phyloP scores from a whole-genome alignment of 2,888 invertebrate species.

The Camptogramma bilineatum region DNA sequence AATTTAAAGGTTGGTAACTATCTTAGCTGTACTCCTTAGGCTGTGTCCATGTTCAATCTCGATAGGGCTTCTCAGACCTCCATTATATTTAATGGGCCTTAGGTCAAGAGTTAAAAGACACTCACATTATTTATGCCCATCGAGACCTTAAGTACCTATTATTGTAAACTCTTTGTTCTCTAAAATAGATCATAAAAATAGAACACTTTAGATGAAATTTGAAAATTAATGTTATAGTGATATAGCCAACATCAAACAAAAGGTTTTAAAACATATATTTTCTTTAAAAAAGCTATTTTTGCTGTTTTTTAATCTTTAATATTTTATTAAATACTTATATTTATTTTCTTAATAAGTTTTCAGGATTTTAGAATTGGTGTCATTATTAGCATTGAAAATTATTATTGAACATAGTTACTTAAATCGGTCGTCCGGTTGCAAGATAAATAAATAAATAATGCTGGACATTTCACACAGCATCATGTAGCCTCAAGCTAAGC shows the following conservation, averaged over 20 bases:
- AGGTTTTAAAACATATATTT: not conserved
- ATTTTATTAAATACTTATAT: no score
- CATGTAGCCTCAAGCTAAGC: no score
- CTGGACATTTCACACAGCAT: no score
- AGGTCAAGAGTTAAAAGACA: conserved; percentile 52
- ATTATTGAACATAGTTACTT: no score
- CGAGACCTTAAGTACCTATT: conserved; percentile 26
- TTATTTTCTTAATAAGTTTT: no score
- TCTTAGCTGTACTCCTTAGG: not conserved
- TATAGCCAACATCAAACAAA: not conserved
- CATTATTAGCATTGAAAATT: no score
- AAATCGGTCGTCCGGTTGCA: no score
- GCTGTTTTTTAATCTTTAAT: no score
- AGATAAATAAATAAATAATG: no score
- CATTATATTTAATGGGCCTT: conserved; percentile 57
- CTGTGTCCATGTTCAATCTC: conserved; percentile 35
- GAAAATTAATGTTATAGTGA: not conserved
- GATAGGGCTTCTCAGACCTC: conserved; percentile 45
- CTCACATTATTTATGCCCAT: conserved; percentile 51
- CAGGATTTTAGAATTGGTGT: no score
- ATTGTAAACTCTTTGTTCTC: conserved; percentile 1
- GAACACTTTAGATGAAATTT: not conserved
- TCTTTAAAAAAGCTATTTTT: no score
- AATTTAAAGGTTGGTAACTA: not conserved
- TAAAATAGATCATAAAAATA: not conserved